phyloP scores from a whole-genome alignment of 2,113 vertebrate species.

The Serilophus lunatus region DNA sequence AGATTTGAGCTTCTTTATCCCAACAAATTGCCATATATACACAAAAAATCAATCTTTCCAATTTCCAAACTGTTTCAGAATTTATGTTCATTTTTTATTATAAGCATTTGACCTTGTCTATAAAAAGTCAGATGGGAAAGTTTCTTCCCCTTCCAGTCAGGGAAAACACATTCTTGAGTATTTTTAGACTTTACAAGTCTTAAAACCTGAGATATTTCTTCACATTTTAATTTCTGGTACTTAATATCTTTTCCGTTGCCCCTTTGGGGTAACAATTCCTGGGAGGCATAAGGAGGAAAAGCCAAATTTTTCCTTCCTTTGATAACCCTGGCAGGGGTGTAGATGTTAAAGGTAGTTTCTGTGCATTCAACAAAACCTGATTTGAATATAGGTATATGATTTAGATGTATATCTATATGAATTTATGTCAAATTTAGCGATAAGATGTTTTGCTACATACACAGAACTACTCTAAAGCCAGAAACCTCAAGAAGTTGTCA shows the following conservation, averaged over 20 bases:
- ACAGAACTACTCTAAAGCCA: background rate
- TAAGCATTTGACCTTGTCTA: background rate
- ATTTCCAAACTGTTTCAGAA: constrained; percentile 2
- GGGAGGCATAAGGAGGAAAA: background rate
- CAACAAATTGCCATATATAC: background rate
- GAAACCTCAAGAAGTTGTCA: background rate
- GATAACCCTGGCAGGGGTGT: background rate
- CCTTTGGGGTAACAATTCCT: background rate
- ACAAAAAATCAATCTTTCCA: background rate
- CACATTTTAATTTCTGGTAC: background rate
- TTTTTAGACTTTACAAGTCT: background rate
- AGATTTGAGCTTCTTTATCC: background rate
- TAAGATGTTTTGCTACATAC: background rate
- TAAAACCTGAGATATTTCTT: background rate
- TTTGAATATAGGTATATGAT: background rate
- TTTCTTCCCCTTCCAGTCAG: background rate
- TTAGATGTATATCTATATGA: background rate
- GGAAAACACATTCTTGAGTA: background rate
- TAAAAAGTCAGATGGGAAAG: background rate
- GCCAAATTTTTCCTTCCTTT: background rate
- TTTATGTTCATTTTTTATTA: background rate
- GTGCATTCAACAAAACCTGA: background rate
- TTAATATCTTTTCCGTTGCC: background rate
- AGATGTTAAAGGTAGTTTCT: background rate
- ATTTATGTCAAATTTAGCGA: background rate